phyloP scores from a whole-genome alignment of 2,888 invertebrate species.

The Temnothorax ravouxi region DNA sequence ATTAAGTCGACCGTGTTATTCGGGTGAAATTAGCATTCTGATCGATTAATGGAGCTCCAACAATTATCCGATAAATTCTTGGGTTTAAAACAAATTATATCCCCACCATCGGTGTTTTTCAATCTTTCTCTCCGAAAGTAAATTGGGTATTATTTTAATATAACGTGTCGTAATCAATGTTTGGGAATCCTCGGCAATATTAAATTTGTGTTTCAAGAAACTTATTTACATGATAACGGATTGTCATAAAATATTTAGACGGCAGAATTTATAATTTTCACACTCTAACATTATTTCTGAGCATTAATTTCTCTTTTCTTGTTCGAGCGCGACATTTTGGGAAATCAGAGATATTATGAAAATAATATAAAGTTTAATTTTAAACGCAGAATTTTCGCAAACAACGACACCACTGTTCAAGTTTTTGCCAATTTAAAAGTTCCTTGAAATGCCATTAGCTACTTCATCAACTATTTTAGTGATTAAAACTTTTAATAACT shows the following conservation, averaged over 20 bases:
- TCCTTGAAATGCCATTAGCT: background rate
- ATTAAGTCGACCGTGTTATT: background rate
- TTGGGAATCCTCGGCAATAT: background rate
- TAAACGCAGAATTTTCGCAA: background rate
- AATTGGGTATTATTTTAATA: background rate
- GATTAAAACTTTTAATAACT: slow-evolving; percentile 11
- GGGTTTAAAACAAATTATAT: background rate
- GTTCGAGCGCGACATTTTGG: too few relatives aligned
- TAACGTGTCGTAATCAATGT: background rate
- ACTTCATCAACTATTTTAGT: slow-evolving; percentile 3
- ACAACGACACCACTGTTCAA: background rate
- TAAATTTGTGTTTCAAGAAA: background rate
- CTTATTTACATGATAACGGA: background rate
- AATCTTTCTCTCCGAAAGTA: background rate
- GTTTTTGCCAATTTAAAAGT: background rate
- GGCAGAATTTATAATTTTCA: background rate
- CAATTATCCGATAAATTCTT: background rate
- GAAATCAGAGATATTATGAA: background rate
- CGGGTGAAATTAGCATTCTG: background rate
- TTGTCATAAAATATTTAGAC: background rate
- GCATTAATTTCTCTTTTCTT: background rate
- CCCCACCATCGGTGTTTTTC: background rate
- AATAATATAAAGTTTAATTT: background rate
- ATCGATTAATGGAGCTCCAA: slow-evolving; percentile 13
- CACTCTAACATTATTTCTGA: background rate